Evolutionary conservation across 2,797 vertebrate species (phyloP), one percentile per base, ranked within the genome.

Genomic region (Gobio occitaniae): DNA sequence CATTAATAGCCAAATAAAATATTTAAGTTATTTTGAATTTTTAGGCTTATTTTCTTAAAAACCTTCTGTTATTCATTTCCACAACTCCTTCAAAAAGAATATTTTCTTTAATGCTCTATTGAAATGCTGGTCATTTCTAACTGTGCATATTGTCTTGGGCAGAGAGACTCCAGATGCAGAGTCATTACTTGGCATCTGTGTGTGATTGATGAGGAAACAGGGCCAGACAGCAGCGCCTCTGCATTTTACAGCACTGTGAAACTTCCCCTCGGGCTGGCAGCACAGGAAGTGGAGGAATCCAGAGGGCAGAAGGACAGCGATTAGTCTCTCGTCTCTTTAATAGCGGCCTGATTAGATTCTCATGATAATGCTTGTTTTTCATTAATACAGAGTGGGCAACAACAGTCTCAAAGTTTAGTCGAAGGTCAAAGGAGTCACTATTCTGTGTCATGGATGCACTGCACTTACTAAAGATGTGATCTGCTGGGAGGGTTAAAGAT

Each of bases 261-360:
- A 50, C 54, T 44, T 48, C 54, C 47, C 41, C 38, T 78, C 29
- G 44, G 48, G 72, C 79, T 63, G 82, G 84, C 88, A 36, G 82
- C 65, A 79, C 78, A 85, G 85, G 87, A 91, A 89, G 87, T 86
- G 70, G 85, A 89, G 90, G 88, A 89, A 87, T 87, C 79, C 91
- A 91, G 91, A 91, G 91, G 91, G 91, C 89, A 88, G 87, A 50
- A 77, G 83, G 88, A 89, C 91, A 86, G 85, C 89, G 90, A 92
- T 93, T 92, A 91, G 82, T 91, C 89, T 93, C 92, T 92, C 92
- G 89, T 91, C 90, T 92, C 44, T 92, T 93, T 92, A 93, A 93
- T 92, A 87, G 91, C 89, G 47, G 88, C 90, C 91, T 93, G 91
- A 93, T 94, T 93, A 90, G 91, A 90, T 90, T 91, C 86, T 29